phyloP scores from a whole-genome alignment of 1,140 invertebrate genomes.

The Schlechtendalia chinensis region DNA sequence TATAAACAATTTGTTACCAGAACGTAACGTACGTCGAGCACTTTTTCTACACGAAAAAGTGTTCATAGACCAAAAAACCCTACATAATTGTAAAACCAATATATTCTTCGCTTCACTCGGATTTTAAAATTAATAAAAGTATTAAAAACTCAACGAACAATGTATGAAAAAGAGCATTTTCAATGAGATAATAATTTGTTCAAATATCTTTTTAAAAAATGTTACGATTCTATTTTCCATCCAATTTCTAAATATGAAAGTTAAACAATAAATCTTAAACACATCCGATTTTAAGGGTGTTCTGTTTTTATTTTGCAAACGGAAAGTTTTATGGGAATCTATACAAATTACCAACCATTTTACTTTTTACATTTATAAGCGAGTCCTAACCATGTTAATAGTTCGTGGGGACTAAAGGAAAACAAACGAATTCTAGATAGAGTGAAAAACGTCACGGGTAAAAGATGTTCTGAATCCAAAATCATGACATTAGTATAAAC shows the following conservation, averaged over 20 bases:
- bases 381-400: constrained; percentile 6
- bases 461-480: constrained; percentile 18
- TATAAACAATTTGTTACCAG: no score
- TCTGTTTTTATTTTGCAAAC: constrained; percentile 2
- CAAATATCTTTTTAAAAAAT: no score
- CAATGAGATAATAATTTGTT: no score
- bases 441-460: constrained; percentile 21
- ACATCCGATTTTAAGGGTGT: not conserved
- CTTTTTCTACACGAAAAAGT: no score
- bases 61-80: no score
- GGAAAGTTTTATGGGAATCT: constrained; percentile 8
- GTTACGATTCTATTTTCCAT: not conserved
- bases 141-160: no score
- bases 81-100: no score
- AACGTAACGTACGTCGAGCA: no score
- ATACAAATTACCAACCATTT: constrained; percentile 29
- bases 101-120: no score
- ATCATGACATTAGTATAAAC: constrained; percentile 1
- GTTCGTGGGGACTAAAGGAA: not conserved
- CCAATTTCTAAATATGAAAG: not conserved
- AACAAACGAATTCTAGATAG: constrained; percentile 16
- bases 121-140: no score
- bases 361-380: constrained; percentile 17
- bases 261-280: not conserved
- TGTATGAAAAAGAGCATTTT: no score